Base-by-base conservation (phyloP, 30 jellyfish, hydroid and myxozoan species). In the Morbakka virulenta region DNA sequence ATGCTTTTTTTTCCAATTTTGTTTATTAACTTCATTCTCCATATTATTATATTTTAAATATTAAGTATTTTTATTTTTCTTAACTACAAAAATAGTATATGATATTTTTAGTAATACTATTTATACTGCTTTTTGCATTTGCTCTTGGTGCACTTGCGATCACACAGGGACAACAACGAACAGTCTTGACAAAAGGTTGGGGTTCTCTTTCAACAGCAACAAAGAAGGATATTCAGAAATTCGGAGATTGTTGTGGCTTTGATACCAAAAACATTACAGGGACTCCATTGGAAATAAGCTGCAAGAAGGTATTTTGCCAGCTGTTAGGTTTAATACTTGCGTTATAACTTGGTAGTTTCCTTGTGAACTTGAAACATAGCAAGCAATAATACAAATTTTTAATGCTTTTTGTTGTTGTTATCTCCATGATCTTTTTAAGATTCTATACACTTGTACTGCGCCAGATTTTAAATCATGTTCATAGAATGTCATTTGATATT, bases 121-220 rank as follows among this genome's bases (percentile, higher is more conserved):
- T 79, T 57, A 35, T 84, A 6, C 47, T 92, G 50, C 53, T 84
- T 52, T 92, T 92, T 85, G 98, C 96, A 2, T 92, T 92, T 65
- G 81, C 98, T 57, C 24, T 92, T 57, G 98, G 93, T 79, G 98
- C 98, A n/a, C 87, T 92, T 57, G 86, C 96, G 14, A 33, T 92
- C 4, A 85, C 85, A 51, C 64, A 80, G 49, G 17, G 69, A 26
- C 98, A 92, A 67, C 93, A 92, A 49, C 35, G 64, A 50, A 50
- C 48, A 2, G 93, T 83, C 2, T 66, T 92, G 70, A 21, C n/a
- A 20, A 81, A 75, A 17, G 98, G 98, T 2, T 92, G 98, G 98
- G 64, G 24, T 1, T 69, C 69, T 32, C 62, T 88, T 24, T 80
- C 80, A 23, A 2, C 73, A 21, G 51, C 76, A 25, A 92, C 98